A percentile compares a stretch with the other conserved stretches of the same genome.
phyloP scores from a whole-genome alignment of 2,797 vertebrate species.

The Sebastes hubbsi region DNA sequence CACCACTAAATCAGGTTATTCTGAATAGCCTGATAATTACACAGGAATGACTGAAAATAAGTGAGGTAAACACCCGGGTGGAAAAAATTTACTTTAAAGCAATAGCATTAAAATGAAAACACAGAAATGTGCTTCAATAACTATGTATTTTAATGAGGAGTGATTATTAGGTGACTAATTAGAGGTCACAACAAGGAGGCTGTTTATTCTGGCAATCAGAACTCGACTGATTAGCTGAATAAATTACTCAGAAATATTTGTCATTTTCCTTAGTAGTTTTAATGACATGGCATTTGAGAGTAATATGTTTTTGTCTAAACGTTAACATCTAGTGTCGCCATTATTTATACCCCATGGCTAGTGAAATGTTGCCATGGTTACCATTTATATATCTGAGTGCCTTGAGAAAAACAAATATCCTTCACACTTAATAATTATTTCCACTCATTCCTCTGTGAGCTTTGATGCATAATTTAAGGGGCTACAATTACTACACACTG shows the following conservation, averaged over 20 bases:
- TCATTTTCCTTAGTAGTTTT: neutral
- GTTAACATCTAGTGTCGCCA: neutral
- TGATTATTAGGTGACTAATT: neutral
- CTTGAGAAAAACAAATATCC: neutral
- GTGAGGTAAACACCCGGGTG: neutral
- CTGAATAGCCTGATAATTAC: neutral
- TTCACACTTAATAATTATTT: conserved; percentile 10
- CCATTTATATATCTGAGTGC: neutral
- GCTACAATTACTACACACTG: neutral
- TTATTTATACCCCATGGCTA: neutral
- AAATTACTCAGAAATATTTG: neutral
- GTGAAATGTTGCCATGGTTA: conserved; percentile 18
- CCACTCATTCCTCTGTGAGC: neutral
- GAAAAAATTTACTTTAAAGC: neutral
- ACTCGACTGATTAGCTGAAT: conserved; percentile 6
- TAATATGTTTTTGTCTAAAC: neutral
- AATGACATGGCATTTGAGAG: neutral
- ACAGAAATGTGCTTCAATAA: neutral
- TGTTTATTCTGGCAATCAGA: conserved; percentile 2
- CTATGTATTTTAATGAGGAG: neutral
- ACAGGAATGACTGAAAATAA: neutral
- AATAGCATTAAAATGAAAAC: neutral
- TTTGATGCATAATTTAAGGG: neutral
- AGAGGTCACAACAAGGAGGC: neutral
- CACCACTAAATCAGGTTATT: neutral